Conservation (phyloP, 2,113 vertebrate genomes). For the Paratilapia polleni region DNA sequence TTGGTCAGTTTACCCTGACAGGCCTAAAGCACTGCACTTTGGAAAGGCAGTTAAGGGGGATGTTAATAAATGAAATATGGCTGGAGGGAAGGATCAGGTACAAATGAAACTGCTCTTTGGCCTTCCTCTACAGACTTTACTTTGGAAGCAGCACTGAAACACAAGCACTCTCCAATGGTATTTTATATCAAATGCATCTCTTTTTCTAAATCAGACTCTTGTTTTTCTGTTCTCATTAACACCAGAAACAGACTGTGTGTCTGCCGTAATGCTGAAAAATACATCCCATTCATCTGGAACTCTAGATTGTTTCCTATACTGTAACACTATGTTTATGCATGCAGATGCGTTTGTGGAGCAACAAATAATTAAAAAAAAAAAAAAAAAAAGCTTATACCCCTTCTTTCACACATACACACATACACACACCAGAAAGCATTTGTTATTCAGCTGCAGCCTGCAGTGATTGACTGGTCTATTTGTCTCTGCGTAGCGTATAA, state of each 20-base stretch:
- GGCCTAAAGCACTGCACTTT: neutral
- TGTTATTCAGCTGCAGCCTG: conserved; percentile 70
- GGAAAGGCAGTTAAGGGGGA: neutral
- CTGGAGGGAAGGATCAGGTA: neutral
- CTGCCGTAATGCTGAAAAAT: neutral
- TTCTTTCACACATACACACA: neutral
- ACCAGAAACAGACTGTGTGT: neutral
- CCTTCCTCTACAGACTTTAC: neutral
- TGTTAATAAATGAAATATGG: neutral
- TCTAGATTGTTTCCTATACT: conserved; percentile 7
- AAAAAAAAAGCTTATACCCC: neutral
- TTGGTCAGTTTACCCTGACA: conserved; percentile 6
- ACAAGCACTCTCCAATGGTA: neutral
- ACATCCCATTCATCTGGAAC: neutral
- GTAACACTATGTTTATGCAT: conserved; percentile 20
- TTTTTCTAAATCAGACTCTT: neutral
- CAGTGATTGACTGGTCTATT: conserved; percentile 80
- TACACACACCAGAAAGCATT: conserved; percentile 43
- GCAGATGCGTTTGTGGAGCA: conserved; percentile 26
- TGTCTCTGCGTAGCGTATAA: conserved; percentile 74
- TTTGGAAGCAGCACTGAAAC: neutral
- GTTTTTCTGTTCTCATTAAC: conserved; percentile 8
- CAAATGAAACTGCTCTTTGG: conserved; percentile 12
- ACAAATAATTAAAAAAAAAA: conserved; percentile 11
- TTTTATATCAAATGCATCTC: neutral